Evolutionary conservation across 2,113 vertebrate genomes (phyloP).

Genomic region (Ctenomys sociabilis): DNA sequence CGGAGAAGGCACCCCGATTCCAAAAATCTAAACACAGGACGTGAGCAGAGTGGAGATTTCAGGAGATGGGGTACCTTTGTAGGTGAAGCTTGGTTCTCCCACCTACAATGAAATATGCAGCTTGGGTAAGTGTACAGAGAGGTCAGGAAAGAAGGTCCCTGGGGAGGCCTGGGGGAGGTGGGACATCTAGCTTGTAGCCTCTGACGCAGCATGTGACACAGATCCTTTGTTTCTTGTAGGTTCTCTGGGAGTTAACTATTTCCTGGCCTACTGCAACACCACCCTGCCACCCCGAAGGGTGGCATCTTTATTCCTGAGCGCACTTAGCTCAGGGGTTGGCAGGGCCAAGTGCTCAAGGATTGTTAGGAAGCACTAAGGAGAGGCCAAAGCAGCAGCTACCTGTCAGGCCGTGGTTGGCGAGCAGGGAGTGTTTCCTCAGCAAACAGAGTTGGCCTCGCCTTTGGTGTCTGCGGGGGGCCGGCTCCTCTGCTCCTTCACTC

Average conservation of each 20-base stretch:
- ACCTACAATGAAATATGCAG: not conserved
- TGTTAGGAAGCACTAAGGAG: conserved; percentile 44
- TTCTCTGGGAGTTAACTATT: not conserved
- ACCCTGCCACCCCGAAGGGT: not conserved
- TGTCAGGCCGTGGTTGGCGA: conserved; percentile 60
- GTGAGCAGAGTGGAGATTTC: not conserved
- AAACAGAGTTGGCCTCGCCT: conserved; percentile 70
- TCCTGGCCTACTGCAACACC: not conserved
- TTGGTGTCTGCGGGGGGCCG: conserved; percentile 68
- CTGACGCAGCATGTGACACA: not conserved
- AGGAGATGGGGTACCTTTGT: not conserved
- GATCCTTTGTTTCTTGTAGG: not conserved
- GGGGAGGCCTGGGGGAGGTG: not conserved
- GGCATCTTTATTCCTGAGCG: conserved; percentile 7
- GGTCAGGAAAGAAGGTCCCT: not conserved
- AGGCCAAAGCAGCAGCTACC: conserved; percentile 59
- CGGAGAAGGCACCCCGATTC: not conserved
- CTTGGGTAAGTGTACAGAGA: not conserved
- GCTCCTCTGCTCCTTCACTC: conserved; percentile 75
- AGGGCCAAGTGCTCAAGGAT: conserved; percentile 55
- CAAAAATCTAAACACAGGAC: not conserved
- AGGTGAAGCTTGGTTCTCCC: not conserved
- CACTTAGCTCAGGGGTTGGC: not conserved
- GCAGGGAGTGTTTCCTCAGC: conserved; percentile 66
- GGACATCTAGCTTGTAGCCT: not conserved